Percentiles rank a stretch among this genome's conserved stretches.
Evolutionary conservation across 2,888 invertebrate species (phyloP).

Genomic region (Tetheella fluctuosa): DNA sequence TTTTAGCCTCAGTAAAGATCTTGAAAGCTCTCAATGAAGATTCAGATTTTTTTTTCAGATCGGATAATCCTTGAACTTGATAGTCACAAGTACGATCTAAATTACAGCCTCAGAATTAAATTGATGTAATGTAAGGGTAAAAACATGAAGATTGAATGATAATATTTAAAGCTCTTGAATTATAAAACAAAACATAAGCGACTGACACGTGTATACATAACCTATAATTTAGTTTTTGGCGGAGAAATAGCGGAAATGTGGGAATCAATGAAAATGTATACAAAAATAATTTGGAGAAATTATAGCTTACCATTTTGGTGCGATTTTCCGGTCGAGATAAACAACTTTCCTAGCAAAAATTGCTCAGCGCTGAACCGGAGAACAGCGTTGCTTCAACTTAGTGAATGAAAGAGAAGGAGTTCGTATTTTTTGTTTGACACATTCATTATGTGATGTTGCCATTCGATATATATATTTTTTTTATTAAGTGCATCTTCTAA

Average conservation of each 20-base stretch:
- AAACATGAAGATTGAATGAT: too few relatives aligned
- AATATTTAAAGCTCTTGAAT: too few relatives aligned
- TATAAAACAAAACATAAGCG: not conserved
- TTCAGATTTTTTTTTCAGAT: too few relatives aligned
- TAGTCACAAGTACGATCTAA: too few relatives aligned
- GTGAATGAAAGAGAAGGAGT: constrained; percentile 54
- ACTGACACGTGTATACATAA: constrained; percentile 65
- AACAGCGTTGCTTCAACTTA: constrained; percentile 63
- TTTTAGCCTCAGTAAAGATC: too few relatives aligned
- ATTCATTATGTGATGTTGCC: not conserved
- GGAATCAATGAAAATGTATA: not conserved
- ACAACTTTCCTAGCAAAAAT: constrained; percentile 86
- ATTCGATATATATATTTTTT: constrained; percentile 10
- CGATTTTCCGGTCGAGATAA: constrained; percentile 92
- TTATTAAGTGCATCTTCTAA: too few relatives aligned
- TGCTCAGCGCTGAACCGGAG: constrained; percentile 97
- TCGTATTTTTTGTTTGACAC: not conserved
- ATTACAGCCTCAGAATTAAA: too few relatives aligned
- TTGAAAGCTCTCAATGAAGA: too few relatives aligned
- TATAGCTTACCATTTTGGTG: constrained; percentile 84
- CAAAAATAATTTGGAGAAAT: not conserved
- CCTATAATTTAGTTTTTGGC: constrained; percentile 43
- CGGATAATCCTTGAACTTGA: too few relatives aligned
- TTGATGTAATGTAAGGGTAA: too few relatives aligned
- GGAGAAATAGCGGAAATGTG: not conserved